Evolutionary conservation across 2,113 vertebrate genomes (phyloP).

Genomic region (Lathamus discolor): DNA sequence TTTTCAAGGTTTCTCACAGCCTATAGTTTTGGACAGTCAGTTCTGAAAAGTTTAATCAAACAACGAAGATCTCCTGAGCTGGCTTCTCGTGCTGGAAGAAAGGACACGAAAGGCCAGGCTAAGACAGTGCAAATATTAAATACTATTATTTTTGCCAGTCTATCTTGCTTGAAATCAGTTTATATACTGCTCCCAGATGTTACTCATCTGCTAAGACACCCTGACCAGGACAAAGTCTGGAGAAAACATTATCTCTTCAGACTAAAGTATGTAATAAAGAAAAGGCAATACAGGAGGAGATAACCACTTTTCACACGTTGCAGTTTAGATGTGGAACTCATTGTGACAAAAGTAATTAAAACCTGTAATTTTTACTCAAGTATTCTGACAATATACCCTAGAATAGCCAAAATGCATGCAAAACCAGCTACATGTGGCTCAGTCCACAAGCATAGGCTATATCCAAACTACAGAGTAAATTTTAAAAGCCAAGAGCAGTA

Average conservation of each 20-base stretch:
- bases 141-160: not conserved
- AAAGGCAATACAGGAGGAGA: not conserved
- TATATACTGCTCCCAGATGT: not conserved
- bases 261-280: not conserved
- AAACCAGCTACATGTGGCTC: not conserved
- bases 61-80: not conserved
- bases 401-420: not conserved
- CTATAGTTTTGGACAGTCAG: not conserved
- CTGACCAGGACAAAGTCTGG: not conserved
- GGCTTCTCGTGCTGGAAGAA: not conserved
- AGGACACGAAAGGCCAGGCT: not conserved
- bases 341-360: not conserved
- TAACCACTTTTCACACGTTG: not conserved
- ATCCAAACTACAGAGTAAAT: not conserved
- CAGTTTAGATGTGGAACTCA: not conserved
- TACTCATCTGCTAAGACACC: not conserved
- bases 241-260: not conserved
- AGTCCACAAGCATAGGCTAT: not conserved
- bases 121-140: not conserved
- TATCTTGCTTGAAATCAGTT: not conserved
- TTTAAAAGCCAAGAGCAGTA: not conserved
- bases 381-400: not conserved
- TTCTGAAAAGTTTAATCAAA: not conserved
- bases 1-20: not conserved
- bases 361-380: not conserved